Percentiles rank a stretch among this genome's conserved stretches.
phyloP scores from a whole-genome alignment of 2,113 vertebrate species.

The Dromiciops gliroides region DNA sequence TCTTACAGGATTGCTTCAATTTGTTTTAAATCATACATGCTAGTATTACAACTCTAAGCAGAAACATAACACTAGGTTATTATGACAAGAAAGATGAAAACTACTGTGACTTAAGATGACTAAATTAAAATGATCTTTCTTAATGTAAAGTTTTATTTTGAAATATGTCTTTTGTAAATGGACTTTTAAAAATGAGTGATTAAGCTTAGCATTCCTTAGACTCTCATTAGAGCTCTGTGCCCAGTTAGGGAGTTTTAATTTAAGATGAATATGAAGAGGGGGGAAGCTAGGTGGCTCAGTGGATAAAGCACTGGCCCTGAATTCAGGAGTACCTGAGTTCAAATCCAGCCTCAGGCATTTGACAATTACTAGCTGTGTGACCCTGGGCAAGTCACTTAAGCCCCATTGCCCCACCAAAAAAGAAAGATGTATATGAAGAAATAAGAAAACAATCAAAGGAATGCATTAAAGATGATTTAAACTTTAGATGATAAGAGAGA shows the following conservation, averaged over 20 bases:
- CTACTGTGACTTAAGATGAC: neutral
- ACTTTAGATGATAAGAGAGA: slow-evolving; percentile 8
- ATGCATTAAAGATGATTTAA: neutral
- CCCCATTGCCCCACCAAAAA: no score
- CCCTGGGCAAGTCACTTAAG: no score
- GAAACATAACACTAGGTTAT: slow-evolving; percentile 32
- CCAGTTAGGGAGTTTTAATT: neutral
- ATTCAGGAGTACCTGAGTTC: no score
- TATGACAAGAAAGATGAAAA: slow-evolving; percentile 42
- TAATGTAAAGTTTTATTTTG: slow-evolving; percentile 16
- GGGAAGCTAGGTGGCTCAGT: no score
- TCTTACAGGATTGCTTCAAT: neutral
- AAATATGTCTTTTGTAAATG: slow-evolving; percentile 23
- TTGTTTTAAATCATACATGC: neutral
- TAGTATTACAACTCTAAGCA: neutral
- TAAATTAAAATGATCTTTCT: slow-evolving; percentile 34
- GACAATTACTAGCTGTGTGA: no score
- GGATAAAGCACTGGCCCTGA: no score
- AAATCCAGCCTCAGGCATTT: no score
- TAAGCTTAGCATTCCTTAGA: neutral
- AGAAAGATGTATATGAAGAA: neutral
- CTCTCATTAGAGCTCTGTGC: neutral
- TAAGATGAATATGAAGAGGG: neutral
- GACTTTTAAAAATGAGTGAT: neutral
- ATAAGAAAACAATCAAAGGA: neutral